Evolutionary conservation across 2,888 invertebrate species (phyloP), one percentile per base, ranked within the genome.

Genomic region (Lepidochrysops patricia): DNA sequence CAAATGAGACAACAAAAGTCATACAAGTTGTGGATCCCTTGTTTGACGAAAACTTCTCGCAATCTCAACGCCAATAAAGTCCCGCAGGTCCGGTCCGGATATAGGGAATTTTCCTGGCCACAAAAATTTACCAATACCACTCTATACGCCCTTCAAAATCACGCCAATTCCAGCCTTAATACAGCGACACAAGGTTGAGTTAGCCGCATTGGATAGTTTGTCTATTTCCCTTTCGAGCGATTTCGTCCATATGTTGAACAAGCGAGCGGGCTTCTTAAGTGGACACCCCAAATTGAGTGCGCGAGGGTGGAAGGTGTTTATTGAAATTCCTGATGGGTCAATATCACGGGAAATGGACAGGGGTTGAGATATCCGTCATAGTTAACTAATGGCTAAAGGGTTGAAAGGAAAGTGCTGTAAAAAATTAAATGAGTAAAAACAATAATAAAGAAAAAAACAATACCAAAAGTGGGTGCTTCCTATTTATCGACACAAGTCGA

Each of bases 201-300:
- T 5, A 61, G 57, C 23, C 43, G 68, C 61, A 66, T 26, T 4
- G 4, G 6, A 62, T 68, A 52, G 23, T 26, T 68, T 65, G 71
- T 32, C 48, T 59, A 63, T 68, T n/a, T 66, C 72, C 75, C 76
- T 80, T 76, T 70, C 73, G 72, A 75, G 74, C 76, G 76, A 87
- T 86, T 81, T 74, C 72, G 73, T 73, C 80, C 88, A 85, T 87
- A 86, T 84, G 88, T 83, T 72, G 78, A 76, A 85, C 81, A 82
- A 88, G 84, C 79, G 82, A 82, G 72, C 77, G 75, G 78, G 76
- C 82, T 80, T 79, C 82, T 85, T 82, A 82, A 84, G 83, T 82
- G 84, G 85, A 85, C 87, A 82, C 87, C 86, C 87, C 69, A 80
- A 82, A 81, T 80, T 80, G 82, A 79, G 82, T 79, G 80, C 76